Percentiles rank a stretch among this genome's conserved stretches.
Evolutionary conservation across 2,888 invertebrate genomes (phyloP).

Genomic region (Hipparchia sbordonii): DNA sequence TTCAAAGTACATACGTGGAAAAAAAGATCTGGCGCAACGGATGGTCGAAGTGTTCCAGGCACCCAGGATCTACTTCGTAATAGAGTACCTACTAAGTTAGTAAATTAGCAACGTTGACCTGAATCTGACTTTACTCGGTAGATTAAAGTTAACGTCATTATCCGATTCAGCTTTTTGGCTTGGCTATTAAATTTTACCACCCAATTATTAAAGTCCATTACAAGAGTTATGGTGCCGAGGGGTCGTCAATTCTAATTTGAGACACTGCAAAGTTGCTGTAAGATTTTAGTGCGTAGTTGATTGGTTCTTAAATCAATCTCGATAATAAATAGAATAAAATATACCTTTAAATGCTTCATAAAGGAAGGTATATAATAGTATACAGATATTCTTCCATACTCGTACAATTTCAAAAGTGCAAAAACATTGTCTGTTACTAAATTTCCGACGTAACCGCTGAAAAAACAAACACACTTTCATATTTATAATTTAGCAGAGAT

Average conservation of each 20-base stretch:
- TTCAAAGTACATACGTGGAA: too few relatives aligned
- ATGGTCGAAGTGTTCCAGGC: too few relatives aligned
- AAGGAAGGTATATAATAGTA: too few relatives aligned
- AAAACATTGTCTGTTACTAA: too few relatives aligned
- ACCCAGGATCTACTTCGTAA: neutral
- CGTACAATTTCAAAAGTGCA: too few relatives aligned
- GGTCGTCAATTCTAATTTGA: neutral
- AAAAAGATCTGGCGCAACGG: too few relatives aligned
- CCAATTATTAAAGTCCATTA: neutral
- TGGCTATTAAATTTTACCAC: slow-evolving; percentile 16
- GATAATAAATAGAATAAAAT: neutral
- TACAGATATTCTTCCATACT: too few relatives aligned
- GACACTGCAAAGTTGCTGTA: neutral
- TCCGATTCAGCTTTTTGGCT: slow-evolving; percentile 11
- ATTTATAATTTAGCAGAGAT: too few relatives aligned
- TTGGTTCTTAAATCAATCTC: neutral
- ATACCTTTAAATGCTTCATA: too few relatives aligned
- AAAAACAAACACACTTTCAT: too few relatives aligned
- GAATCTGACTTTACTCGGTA: slow-evolving; percentile 1
- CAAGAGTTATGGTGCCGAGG: neutral
- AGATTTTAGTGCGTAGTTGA: neutral
- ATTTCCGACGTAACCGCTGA: too few relatives aligned
- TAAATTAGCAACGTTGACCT: slow-evolving; percentile 16
- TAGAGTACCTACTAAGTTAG: neutral
- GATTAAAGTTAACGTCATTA: slow-evolving; percentile 1